Evolutionary conservation across 2,888 invertebrate genomes (phyloP), one percentile per base, ranked within the genome.

Genomic region (Heliconius ismenius): DNA sequence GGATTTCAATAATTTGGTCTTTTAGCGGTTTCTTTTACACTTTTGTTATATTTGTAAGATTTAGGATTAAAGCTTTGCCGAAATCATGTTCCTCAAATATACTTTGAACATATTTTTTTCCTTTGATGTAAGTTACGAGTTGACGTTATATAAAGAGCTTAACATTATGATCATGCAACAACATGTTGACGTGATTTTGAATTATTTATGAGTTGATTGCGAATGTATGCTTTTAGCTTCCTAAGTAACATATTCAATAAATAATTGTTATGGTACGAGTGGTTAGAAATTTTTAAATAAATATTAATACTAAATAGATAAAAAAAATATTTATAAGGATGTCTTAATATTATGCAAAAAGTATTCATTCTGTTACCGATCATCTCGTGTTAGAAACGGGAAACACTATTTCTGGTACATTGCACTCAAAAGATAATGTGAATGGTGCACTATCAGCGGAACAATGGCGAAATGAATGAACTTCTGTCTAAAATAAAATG

Each of bases 361-460:
- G 1, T 62, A 18, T 39, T 36, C 10, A n/a, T 24, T 39, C 32
- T 24, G 26, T 54, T 58, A 70, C 32, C 28, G 39, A 62, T 62
- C 26, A 62, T 18, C n/a, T 58, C 7, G 39, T 65, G n/a, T 65
- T 36, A 86, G 87, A 85, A 86, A 86, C 82, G 85, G 84, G 83
- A 85, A 82, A 83, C 79, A 82, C 81, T 83, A 83, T 87, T 87
- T 86, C 83, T 88, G 83, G 88, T 87, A 85, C 89, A 88, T 83
- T 88, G 91, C 81, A 88, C 88, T 86, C 84, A 86, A 89, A 88
- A 88, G 90, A 91, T 90, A 90, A 88, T 84, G 64, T 76, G 62
- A 78, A 82, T 78, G 65, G 68, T 83, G 75, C 79, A 78, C 78
- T 82, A 87, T 86, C 85, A 85, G 81, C 83, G 82, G 84, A 87